phyloP scores from a whole-genome alignment of 1,140 invertebrate species.

The Aphaenogaster floridana region DNA sequence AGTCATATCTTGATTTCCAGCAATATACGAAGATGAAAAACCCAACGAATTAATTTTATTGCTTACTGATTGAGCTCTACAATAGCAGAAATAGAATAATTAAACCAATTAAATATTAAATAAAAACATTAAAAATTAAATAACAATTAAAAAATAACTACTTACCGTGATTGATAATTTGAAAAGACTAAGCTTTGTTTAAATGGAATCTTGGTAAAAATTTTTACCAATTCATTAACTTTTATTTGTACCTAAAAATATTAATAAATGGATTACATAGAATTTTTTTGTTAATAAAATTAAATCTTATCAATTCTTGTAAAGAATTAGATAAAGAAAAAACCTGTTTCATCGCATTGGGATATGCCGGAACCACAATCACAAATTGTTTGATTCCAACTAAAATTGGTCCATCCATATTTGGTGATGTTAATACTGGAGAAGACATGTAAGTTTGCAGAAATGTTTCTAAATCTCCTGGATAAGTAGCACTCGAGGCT shows the following conservation, averaged over 20 bases:
- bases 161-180: constrained; percentile 93
- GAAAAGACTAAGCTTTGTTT: constrained; percentile 97
- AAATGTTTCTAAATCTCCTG: constrained; percentile 91
- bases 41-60: constrained; percentile 90
- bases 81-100: constrained; percentile 46
- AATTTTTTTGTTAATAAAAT: constrained; percentile 14
- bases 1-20: constrained; percentile 92
- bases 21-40: constrained; percentile 91
- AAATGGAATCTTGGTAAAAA: constrained; percentile 92
- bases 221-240: constrained; percentile 90
- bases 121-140: background rate
- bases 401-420: constrained; percentile 89
- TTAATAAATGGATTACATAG: background rate
- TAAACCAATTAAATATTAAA: background rate
- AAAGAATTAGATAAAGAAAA: constrained; percentile 74
- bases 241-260: constrained; percentile 89
- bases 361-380: constrained; percentile 87
- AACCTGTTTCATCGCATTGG: constrained; percentile 89
- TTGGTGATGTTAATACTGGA: constrained; percentile 91
- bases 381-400: constrained; percentile 93
- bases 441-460: constrained; percentile 93
- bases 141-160: constrained; percentile 57
- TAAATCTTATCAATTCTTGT: background rate
- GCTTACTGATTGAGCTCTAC: constrained; percentile 90
- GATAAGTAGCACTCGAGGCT: constrained; percentile 97